phyloP scores from a whole-genome alignment of 2,113 vertebrate species.

The Zootoca vivipara region DNA sequence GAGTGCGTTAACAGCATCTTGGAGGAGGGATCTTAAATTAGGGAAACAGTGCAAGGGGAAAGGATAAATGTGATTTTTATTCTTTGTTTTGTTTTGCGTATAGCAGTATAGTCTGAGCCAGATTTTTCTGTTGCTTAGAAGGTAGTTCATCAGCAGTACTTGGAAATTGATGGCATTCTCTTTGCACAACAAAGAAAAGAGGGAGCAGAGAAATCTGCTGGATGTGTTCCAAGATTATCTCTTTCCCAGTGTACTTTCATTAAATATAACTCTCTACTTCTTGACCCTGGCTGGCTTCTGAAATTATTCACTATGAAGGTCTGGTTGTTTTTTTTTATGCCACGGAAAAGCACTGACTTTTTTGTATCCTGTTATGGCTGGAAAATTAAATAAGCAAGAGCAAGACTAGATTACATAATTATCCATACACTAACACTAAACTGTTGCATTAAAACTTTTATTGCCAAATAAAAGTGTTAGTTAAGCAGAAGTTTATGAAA shows the following conservation, averaged over 20 bases:
- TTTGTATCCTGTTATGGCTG: slow-evolving; percentile 36
- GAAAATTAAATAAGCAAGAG: slow-evolving; percentile 34
- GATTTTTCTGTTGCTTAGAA: neutral
- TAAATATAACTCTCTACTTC: slow-evolving; percentile 22
- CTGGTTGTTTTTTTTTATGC: slow-evolving; percentile 21
- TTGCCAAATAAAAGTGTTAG: neutral
- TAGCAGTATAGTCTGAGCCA: neutral
- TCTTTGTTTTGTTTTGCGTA: neutral
- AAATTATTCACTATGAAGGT: slow-evolving; percentile 27
- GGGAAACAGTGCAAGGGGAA: neutral
- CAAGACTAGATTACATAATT: slow-evolving; percentile 8
- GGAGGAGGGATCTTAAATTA: neutral
- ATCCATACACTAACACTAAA: slow-evolving; percentile 52
- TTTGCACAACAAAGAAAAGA: neutral
- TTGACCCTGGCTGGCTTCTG: slow-evolving; percentile 23
- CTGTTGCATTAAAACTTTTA: slow-evolving; percentile 30
- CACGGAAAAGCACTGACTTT: slow-evolving; percentile 5
- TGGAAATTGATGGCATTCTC: neutral
- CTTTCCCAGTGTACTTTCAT: slow-evolving; percentile 9
- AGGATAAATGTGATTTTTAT: no score
- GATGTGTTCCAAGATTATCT: slow-evolving; percentile 20
- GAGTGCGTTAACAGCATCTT: neutral
- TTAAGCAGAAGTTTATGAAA: neutral
- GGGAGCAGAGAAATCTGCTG: neutral
- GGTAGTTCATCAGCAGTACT: neutral